These are phyloP conservation scores for Unio delphinus DNA, from an alignment of 2,888 invertebrate genomes.

Conservation along the genomic window DNA sequence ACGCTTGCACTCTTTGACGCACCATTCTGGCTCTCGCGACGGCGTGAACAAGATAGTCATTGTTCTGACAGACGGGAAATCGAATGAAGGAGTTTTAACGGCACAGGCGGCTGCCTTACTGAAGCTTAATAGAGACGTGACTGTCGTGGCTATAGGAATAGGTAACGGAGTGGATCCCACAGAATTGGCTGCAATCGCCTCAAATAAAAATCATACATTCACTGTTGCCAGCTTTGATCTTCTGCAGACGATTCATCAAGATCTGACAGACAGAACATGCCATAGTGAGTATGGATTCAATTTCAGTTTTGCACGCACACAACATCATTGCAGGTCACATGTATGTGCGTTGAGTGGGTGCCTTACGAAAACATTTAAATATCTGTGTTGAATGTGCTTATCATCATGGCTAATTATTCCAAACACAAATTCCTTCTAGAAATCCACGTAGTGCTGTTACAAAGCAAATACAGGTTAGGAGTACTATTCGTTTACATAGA, in stretches of 20 bases:
- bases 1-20: conserved; percentile 22
- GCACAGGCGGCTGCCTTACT: conserved; percentile 25
- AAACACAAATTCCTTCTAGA: too few relatives aligned
- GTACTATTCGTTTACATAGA: too few relatives aligned
- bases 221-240: conserved; percentile 33
- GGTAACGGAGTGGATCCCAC: conserved; percentile 28
- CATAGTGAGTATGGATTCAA: conserved; percentile 1
- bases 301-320: background rate
- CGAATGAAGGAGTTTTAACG: conserved; percentile 28
- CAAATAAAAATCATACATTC: conserved; percentile 17
- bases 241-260: conserved; percentile 25
- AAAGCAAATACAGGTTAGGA: too few relatives aligned
- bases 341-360: too few relatives aligned
- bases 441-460: too few relatives aligned
- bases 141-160: conserved; percentile 36
- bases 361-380: too few relatives aligned
- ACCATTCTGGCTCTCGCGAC: conserved; percentile 23
- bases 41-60: conserved; percentile 44
- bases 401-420: too few relatives aligned
- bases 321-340: too few relatives aligned
- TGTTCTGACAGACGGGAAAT: conserved; percentile 49
- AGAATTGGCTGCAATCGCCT: conserved; percentile 32
- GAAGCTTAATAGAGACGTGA: conserved; percentile 21
- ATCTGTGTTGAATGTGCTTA: too few relatives aligned
- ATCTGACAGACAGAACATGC: conserved; percentile 35